Conservation (phyloP, 2,888 invertebrate genomes). For the Lordiphosa fenestrarum region DNA sequence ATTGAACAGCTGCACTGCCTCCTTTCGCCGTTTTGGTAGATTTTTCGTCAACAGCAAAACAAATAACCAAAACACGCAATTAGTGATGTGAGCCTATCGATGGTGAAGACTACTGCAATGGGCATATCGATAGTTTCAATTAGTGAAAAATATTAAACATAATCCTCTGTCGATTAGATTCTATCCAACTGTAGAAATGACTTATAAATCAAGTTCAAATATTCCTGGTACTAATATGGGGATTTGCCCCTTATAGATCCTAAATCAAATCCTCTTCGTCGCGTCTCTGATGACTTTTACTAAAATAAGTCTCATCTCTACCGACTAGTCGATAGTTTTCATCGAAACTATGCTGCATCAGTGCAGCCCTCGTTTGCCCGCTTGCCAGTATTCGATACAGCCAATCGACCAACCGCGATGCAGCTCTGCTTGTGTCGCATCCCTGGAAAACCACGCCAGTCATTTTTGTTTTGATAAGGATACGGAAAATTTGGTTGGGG, state of each 20-base stretch:
- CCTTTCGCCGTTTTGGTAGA: constrained; percentile 14
- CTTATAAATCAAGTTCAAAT: no score
- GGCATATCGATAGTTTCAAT: no score
- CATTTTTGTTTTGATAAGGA: constrained; percentile 79
- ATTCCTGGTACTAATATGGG: no score
- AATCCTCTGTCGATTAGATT: no score
- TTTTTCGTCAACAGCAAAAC: constrained; percentile 2
- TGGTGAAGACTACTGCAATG: not conserved
- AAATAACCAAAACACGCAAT: not conserved
- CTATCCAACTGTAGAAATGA: no score
- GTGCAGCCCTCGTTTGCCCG: constrained; percentile 30
- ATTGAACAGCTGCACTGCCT: not conserved
- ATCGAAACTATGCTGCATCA: constrained; percentile 7
- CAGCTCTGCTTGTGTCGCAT: constrained; percentile 48
- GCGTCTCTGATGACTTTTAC: not conserved
- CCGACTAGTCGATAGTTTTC: constrained; percentile 4
- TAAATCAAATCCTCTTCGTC: no score
- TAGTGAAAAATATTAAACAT: no score
- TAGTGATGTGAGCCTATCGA: constrained; percentile 12
- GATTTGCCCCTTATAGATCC: no score
- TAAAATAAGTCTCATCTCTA: not conserved
- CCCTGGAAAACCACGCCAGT: constrained; percentile 73
- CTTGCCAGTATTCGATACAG: constrained; percentile 37
- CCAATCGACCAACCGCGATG: constrained; percentile 21
- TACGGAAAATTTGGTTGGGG: constrained; percentile 71